Percentiles rank a stretch among this genome's conserved stretches.
Evolutionary conservation across 2,797 vertebrate genomes (phyloP).

Genomic region (Myiotriccus ornatus): DNA sequence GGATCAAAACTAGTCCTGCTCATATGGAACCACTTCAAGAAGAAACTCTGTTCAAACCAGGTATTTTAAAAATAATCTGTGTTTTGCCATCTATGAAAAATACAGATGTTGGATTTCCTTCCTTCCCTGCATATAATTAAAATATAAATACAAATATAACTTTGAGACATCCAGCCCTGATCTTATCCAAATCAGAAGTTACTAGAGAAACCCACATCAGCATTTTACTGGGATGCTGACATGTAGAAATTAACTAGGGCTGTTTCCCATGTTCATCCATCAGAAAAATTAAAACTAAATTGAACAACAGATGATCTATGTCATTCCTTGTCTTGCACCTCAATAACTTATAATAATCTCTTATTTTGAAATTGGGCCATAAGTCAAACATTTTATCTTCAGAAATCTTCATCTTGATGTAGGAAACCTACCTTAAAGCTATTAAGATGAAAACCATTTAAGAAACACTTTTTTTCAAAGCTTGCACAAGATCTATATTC

Average conservation of each 20-base stretch:
- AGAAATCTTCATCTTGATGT: background rate
- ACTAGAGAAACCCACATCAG: background rate
- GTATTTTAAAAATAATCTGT: background rate
- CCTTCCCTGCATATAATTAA: background rate
- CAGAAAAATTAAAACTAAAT: conserved; percentile 22
- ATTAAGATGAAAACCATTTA: background rate
- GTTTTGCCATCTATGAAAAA: background rate
- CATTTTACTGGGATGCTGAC: background rate
- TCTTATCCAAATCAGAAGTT: background rate
- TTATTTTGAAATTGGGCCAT: background rate
- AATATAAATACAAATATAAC: background rate
- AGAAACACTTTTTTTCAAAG: background rate
- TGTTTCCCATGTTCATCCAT: background rate
- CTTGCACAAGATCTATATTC: background rate
- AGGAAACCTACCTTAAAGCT: background rate
- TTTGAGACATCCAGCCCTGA: background rate
- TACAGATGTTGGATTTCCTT: background rate
- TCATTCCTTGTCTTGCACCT: background rate
- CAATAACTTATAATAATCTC: background rate
- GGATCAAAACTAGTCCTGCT: background rate
- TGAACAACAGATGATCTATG: background rate
- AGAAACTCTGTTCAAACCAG: background rate
- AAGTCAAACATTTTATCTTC: background rate
- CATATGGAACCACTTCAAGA: background rate
- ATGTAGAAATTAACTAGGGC: background rate